A percentile compares a stretch with the other conserved stretches of the same genome.
Conservation (phyloP, 1,140 invertebrate genomes). For the Dendroctonus ponderosae region DNA sequence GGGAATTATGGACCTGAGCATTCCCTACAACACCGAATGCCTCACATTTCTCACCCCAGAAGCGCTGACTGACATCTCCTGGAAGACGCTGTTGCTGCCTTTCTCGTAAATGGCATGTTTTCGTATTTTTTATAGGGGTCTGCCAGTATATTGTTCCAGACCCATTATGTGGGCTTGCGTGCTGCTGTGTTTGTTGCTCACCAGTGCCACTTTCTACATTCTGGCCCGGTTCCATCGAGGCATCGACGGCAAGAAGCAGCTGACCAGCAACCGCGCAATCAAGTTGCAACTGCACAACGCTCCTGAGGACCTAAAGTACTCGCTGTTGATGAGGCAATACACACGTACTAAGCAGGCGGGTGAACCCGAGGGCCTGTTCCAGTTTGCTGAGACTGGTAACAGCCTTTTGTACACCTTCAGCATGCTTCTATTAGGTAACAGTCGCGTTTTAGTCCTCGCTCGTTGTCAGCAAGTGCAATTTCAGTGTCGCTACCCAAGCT, state of each 20-base stretch:
- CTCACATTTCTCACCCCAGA: conserved; percentile 80
- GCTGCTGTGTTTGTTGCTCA: conserved; percentile 39
- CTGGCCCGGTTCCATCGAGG: conserved; percentile 42
- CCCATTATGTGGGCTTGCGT: conserved; percentile 44
- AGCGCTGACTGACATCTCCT: conserved; percentile 73
- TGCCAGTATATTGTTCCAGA: conserved; percentile 33
- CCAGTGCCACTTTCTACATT: conserved; percentile 39
- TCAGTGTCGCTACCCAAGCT: conserved; percentile 71
- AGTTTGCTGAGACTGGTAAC: conserved; percentile 69
- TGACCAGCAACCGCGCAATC: too few relatives aligned
- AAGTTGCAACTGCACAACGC: too few relatives aligned
- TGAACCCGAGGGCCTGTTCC: conserved; percentile 58
- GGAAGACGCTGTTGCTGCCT: conserved; percentile 77
- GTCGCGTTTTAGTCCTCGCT: neutral
- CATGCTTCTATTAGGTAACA: conserved; percentile 61
- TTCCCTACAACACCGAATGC: conserved; percentile 76
- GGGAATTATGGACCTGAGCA: conserved; percentile 70
- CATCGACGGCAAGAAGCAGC: too few relatives aligned
- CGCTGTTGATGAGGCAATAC: conserved; percentile 41
- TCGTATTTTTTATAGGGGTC: conserved; percentile 6
- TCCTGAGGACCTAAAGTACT: conserved; percentile 36
- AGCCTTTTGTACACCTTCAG: conserved; percentile 75
- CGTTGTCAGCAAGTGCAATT: conserved; percentile 1
- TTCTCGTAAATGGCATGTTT: conserved; percentile 60
- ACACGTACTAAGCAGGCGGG: conserved; percentile 28